Conservation (phyloP, 1,140 invertebrate genomes). For the Coenobita brevimanus region DNA sequence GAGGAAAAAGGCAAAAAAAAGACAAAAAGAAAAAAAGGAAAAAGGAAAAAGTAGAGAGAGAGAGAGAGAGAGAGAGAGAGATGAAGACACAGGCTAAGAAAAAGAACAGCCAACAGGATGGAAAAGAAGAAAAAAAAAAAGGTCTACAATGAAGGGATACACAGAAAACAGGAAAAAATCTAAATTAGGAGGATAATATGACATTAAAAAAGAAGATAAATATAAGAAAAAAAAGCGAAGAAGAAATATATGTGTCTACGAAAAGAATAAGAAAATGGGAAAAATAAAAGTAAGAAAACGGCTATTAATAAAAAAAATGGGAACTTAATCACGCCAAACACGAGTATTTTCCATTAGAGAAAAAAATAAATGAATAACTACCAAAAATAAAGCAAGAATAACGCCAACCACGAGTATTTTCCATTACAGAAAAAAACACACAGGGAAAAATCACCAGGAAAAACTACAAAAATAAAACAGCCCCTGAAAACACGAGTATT, state of each 20-base stretch:
- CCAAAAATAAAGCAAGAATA: no score
- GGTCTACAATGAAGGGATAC: neutral
- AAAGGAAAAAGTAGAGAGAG: neutral
- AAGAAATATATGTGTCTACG: neutral
- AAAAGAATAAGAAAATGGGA: neutral
- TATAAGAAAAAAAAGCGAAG: neutral
- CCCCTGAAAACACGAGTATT: no score
- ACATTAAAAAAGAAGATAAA: neutral
- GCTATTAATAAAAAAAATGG: no score
- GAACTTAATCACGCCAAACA: no score
- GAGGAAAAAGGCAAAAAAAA: no score
- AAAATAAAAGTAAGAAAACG: neutral
- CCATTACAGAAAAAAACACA: no score
- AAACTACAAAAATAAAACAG: no score
- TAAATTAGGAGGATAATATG: neutral
- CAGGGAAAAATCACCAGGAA: no score
- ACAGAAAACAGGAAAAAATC: neutral
- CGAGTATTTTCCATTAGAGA: no score
- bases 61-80: neutral
- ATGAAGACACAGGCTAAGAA: neutral
- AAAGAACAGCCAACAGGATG: neutral
- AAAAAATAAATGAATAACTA: no score
- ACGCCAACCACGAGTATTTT: no score
- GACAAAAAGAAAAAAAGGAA: no score
- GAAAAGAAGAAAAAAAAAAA: neutral